Percentiles rank a stretch among this genome's conserved stretches.
These are phyloP conservation scores for Drosophila sp. DNA, from an alignment of 1,140 invertebrate genomes.

Conservation along the genomic window DNA sequence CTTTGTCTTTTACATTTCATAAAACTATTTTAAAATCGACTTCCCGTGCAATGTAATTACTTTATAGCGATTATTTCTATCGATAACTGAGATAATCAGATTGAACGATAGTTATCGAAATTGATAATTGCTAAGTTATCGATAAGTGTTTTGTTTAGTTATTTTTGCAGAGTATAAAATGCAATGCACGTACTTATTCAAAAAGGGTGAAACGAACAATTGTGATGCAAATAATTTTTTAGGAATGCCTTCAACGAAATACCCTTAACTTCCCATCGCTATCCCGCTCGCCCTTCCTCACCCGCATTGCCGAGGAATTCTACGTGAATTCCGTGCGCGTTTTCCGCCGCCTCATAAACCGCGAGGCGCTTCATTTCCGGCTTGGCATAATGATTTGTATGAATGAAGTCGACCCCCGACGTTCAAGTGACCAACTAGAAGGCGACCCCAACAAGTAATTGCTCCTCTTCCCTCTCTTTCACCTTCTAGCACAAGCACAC, in stretches of 20 bases:
- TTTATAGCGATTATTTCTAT: no score
- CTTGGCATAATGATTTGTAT: slow-evolving; percentile 78
- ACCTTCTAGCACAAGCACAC: not conserved
- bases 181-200: slow-evolving; percentile 1
- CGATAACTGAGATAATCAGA: no score
- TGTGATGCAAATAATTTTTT: slow-evolving; percentile 52
- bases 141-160: not conserved
- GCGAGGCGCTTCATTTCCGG: slow-evolving; percentile 77
- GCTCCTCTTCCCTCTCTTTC: no score
- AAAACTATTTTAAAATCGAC: no score
- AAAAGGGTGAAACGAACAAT: slow-evolving; percentile 38
- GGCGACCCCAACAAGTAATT: not conserved
- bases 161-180: slow-evolving; percentile 12
- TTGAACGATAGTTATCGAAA: not conserved
- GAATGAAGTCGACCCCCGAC: slow-evolving; percentile 57
- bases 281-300: not conserved
- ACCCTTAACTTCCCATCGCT: not conserved
- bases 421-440: slow-evolving; percentile 55
- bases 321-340: slow-evolving; percentile 30
- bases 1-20: no score
- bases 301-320: not conserved
- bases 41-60: no score
- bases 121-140: no score
- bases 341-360: slow-evolving; percentile 45
- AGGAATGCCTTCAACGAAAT: slow-evolving; percentile 8